Evolutionary conservation across 2,113 vertebrate species (phyloP).

Genomic region (Pseudolaguvia tuberculata): DNA sequence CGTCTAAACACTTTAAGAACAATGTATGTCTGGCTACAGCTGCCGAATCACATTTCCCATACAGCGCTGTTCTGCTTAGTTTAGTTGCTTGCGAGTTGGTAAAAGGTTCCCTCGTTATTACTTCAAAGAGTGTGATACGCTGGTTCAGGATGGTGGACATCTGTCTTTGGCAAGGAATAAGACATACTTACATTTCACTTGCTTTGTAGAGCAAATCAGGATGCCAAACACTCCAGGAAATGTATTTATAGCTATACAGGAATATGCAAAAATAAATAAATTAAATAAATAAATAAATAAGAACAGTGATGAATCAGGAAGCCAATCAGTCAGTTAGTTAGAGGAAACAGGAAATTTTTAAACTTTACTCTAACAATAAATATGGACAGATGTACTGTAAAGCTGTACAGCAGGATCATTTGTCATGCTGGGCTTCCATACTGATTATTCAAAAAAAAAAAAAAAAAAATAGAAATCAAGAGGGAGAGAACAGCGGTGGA

Average conservation of each 20-base stretch:
- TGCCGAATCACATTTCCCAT: not conserved
- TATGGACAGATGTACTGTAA: not conserved
- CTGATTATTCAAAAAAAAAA: not conserved
- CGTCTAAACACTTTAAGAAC: not conserved
- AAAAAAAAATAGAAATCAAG: too few relatives aligned
- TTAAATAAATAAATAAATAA: too few relatives aligned
- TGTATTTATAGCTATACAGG: not conserved
- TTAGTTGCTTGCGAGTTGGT: not conserved
- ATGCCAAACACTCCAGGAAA: not conserved
- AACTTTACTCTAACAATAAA: not conserved
- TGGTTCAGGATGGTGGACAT: constrained; percentile 28
- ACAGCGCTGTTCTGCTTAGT: not conserved
- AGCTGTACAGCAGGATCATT: not conserved
- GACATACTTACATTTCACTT: constrained; percentile 16
- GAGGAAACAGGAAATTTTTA: not conserved
- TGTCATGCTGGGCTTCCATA: not conserved
- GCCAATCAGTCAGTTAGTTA: constrained; percentile 13
- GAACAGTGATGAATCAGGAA: not conserved
- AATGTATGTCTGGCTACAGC: not conserved
- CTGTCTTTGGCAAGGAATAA: constrained; percentile 18
- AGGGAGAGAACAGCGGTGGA: not conserved
- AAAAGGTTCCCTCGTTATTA: not conserved
- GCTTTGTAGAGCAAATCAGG: constrained; percentile 26
- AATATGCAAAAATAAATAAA: constrained; percentile 4
- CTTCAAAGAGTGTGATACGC: constrained; percentile 12